These are phyloP conservation scores for Onychomys arenicola DNA, from an alignment of 2,797 vertebrate genomes.

Conservation along the genomic window DNA sequence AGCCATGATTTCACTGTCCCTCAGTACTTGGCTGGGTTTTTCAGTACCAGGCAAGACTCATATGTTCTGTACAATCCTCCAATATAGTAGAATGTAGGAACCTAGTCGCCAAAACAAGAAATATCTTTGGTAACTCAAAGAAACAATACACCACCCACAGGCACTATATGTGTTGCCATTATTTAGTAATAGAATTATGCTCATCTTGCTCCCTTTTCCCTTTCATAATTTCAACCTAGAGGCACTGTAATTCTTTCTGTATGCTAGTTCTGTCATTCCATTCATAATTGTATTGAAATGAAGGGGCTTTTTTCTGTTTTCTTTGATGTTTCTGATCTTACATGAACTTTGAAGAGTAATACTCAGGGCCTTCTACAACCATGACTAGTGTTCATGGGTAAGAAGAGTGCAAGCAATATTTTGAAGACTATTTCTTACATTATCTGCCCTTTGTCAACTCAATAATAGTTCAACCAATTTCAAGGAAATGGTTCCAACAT, in stretches of 20 bases:
- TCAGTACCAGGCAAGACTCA: background rate
- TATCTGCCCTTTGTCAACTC: slow-evolving; percentile 18
- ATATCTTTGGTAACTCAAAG: background rate
- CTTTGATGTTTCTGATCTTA: slow-evolving; percentile 17
- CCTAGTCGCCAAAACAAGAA: background rate
- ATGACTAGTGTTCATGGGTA: background rate
- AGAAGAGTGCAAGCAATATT: background rate
- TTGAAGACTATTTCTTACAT: background rate
- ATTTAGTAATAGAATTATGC: background rate
- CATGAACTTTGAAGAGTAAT: background rate
- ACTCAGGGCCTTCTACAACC: background rate
- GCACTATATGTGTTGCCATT: background rate
- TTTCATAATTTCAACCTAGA: background rate
- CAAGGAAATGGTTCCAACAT: background rate
- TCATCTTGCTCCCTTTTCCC: background rate
- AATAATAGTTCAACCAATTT: background rate
- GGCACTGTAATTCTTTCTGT: background rate
- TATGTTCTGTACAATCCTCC: background rate
- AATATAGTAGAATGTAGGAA: background rate
- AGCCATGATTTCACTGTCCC: background rate
- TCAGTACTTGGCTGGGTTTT: background rate
- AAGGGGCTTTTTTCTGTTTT: background rate
- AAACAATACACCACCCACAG: background rate
- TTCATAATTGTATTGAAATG: background rate
- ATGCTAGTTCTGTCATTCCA: background rate